A percentile compares a stretch with the other conserved stretches of the same genome.
Evolutionary conservation across 2,797 vertebrate species (phyloP).

Genomic region (Crocidura indochinensis): DNA sequence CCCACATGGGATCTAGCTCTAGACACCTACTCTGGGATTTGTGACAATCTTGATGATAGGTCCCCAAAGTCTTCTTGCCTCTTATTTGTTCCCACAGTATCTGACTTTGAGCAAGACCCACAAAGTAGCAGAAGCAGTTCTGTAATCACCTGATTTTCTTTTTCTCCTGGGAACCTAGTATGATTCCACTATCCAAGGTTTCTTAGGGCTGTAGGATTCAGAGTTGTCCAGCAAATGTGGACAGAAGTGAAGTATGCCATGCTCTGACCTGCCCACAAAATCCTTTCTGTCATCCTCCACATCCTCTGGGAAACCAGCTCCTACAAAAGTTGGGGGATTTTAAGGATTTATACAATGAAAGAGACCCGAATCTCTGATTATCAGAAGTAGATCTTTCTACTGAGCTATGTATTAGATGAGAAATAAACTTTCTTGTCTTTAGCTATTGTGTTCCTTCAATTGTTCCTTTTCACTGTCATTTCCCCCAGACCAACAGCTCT

Average conservation of each 20-base stretch:
- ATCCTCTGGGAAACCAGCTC: not conserved
- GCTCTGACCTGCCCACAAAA: no score
- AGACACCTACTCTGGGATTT: not conserved
- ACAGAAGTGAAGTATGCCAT: fast-evolving
- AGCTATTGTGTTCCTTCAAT: not conserved
- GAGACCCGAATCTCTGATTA: not conserved
- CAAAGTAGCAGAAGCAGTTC: not conserved
- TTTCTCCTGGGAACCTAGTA: not conserved
- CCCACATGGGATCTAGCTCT: not conserved
- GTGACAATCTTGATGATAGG: not conserved
- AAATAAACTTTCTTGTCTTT: not conserved
- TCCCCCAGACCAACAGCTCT: not conserved
- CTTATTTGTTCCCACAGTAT: not conserved
- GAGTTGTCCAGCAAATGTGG: not conserved
- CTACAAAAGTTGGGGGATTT: not conserved
- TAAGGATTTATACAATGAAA: no score
- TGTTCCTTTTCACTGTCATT: not conserved
- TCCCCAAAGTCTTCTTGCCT: not conserved
- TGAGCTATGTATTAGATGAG: fast-evolving
- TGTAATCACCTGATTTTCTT: not conserved
- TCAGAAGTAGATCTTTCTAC: not conserved
- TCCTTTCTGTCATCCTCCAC: not conserved
- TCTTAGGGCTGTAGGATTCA: not conserved
- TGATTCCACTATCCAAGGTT: not conserved
- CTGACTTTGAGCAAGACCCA: not conserved